These are phyloP conservation scores for Exocentrus adspersus DNA, from an alignment of 2,888 invertebrate species.

Conservation along the genomic window DNA sequence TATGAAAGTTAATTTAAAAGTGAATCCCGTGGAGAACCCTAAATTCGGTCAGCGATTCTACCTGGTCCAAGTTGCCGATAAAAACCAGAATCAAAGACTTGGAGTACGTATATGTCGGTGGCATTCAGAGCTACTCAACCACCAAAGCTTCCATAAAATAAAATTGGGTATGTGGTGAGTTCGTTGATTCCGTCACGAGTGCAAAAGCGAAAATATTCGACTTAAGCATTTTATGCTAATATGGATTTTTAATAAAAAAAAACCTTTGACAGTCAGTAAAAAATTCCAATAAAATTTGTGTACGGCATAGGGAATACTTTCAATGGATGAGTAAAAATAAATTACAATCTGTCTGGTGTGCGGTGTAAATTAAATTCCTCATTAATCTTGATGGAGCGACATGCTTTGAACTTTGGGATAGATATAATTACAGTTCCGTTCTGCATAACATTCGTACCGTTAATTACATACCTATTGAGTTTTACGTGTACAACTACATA, in stretches of 20 bases:
- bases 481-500: not conserved
- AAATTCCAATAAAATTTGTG: not conserved
- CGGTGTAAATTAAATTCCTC: slow-evolving; percentile 1
- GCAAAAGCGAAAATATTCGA: not conserved
- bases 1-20: slow-evolving; percentile 24
- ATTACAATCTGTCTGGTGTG: not conserved
- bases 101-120: not conserved
- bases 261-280: not conserved
- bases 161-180: not conserved
- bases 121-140: not conserved
- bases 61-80: slow-evolving; percentile 8
- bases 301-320: not conserved
- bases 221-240: not conserved
- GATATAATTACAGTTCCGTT: not conserved
- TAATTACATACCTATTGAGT: not conserved
- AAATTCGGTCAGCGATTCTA: slow-evolving; percentile 17
- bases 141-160: not conserved
- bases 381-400: not conserved
- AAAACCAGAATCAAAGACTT: slow-evolving; percentile 15
- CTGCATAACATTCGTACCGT: not conserved
- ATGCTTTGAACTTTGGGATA: not conserved
- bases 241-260: not conserved
- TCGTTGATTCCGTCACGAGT: not conserved
- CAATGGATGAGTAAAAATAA: not conserved
- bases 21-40: slow-evolving; percentile 9